Percentiles rank a stretch among this genome's conserved stretches.
Conservation (phyloP, 2,888 invertebrate genomes). For the Ceratothoa steindachneri region DNA sequence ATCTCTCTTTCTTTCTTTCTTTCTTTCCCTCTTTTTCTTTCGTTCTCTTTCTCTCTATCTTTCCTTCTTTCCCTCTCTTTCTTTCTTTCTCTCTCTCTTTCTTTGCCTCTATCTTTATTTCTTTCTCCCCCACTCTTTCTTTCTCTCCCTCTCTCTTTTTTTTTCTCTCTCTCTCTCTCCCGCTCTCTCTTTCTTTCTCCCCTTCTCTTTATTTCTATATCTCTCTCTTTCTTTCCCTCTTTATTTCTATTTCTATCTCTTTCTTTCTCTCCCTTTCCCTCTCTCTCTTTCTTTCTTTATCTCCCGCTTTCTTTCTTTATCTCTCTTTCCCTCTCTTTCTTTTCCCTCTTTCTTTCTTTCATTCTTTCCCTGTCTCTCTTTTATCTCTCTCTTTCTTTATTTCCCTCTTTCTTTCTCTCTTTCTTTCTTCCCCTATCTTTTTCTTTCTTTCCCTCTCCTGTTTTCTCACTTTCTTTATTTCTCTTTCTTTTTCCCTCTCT, state of each 20-base stretch:
- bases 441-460: background rate
- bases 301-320: background rate
- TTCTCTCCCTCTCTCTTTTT: background rate
- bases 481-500: background rate
- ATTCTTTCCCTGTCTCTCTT: background rate
- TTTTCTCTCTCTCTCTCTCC: background rate
- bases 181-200: background rate
- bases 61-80: background rate
- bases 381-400: background rate
- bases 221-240: background rate
- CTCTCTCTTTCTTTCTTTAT: background rate
- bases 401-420: background rate
- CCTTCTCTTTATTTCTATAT: background rate
- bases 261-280: background rate
- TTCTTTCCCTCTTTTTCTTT: background rate
- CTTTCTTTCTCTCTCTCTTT: background rate
- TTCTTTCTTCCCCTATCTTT: background rate
- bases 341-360: background rate
- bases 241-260: background rate
- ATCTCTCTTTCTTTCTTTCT: too few relatives aligned
- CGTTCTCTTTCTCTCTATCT: background rate
- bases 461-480: background rate
- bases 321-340: background rate
- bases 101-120: background rate
- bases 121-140: background rate